Base-by-base conservation (phyloP, 2,888 invertebrate genomes). In the Sipha maydis region DNA sequence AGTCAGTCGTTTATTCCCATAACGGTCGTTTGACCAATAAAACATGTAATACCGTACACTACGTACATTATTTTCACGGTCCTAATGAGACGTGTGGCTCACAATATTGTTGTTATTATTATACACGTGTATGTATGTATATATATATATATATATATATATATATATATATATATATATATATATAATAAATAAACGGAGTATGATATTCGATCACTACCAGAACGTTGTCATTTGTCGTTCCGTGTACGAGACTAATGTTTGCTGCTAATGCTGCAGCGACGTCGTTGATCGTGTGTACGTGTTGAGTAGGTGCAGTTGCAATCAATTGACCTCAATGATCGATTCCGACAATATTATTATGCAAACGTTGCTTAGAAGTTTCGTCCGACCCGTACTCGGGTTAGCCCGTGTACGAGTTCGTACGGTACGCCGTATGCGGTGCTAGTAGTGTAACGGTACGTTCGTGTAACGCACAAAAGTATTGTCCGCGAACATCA, bases 281-380 rank as follows among this genome's bases (percentile, higher is more conserved):
- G 9, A 11, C 3, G 3, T 25, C 28, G 69, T 25, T 3, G 69
- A 28, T 28, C 28, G 69, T 28, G 11, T 11, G 14, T 28, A 9
- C 28, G 41, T 41, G 41, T 41, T 11, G 9, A 5, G 11, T 41
- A 8, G 9, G 11, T 11, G 69, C 11, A 69, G 25, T 69, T 69
- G 69, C 69, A 28, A 69, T 69, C 69, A 69, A 69, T 69, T 69
- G 69, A 69, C 69, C 69, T 69, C 69, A n/a, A 28, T n/a, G 11
- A 69, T 69, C 28, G 69, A 28, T 9, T 25, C 69, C 11, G 25
- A 69, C 69, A n/a, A 28, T n/a, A 69, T 69, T 28, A 69, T 28
- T 69, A 25, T 69, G 8, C 21, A 7, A 1, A 48, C 48, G 14
- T 48, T 61, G 25, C 21, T 61, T 61, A 61, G 4, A 9, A 19